phyloP scores from a whole-genome alignment of 30 jellyfish, hydroid and myxozoan genomes.

The Mastigias papua region DNA sequence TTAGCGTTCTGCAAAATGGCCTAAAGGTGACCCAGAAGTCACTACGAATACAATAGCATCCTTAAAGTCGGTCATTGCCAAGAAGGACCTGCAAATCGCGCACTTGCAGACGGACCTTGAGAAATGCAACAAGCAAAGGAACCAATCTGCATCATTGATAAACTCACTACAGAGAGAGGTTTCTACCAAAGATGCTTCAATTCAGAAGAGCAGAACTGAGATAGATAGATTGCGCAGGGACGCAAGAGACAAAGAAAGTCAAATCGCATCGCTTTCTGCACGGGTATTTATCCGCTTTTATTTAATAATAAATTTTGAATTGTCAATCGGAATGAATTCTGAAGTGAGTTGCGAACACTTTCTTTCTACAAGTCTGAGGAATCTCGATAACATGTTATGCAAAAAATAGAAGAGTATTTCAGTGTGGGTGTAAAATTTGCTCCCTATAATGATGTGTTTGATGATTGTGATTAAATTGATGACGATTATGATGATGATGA shows the following conservation, averaged over 20 bases:
- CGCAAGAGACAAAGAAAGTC: conserved; percentile 73
- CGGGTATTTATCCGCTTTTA: conserved; percentile 71
- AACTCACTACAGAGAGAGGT: conserved; percentile 78
- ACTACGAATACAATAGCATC: conserved; percentile 79
- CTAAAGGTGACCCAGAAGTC: conserved; percentile 33
- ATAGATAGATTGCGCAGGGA: conserved; percentile 70
- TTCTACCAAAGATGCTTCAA: conserved; percentile 75
- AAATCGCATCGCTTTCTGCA: conserved; percentile 75
- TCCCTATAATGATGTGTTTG: no score
- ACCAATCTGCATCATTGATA: conserved; percentile 69
- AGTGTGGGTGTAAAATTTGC: no score
- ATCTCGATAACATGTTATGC: no score
- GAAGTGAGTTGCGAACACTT: no score
- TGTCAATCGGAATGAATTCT: no score
- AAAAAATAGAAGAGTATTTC: no score
- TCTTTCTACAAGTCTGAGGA: no score
- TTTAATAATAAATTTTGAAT: no score
- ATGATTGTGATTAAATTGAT: no score
- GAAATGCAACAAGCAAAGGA: conserved; percentile 67
- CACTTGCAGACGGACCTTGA: conserved; percentile 77
- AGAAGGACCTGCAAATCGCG: conserved; percentile 77
- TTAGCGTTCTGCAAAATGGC: conserved; percentile 56
- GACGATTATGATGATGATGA: no score
- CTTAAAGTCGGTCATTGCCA: conserved; percentile 61
- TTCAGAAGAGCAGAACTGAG: conserved; percentile 64